Evolutionary conservation across 1,140 invertebrate genomes (phyloP).

Genomic region (Saccostrea echinata): DNA sequence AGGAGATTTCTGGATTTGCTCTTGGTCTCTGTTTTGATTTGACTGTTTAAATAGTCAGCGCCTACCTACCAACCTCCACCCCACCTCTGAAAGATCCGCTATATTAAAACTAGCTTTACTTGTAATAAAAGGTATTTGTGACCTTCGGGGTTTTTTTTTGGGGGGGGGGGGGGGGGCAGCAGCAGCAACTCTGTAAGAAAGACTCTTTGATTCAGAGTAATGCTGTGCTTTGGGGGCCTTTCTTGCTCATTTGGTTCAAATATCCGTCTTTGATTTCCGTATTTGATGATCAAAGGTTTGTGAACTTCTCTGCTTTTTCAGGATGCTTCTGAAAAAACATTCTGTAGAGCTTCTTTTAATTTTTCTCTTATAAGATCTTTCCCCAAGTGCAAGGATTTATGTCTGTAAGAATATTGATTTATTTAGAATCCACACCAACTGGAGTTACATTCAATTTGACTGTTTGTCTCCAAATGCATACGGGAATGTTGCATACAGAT

Average conservation of each 20-base stretch:
- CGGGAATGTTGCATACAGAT: neutral
- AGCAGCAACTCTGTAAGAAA: neutral
- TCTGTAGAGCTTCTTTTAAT: neutral
- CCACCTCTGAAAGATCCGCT: too few relatives aligned
- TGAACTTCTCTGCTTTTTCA: neutral
- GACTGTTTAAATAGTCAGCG: too few relatives aligned
- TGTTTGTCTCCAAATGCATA: neutral
- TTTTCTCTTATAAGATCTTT: neutral
- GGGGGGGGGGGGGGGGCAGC: neutral
- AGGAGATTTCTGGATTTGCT: too few relatives aligned
- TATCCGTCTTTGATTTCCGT: neutral
- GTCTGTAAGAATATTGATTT: neutral
- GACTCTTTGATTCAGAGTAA: neutral
- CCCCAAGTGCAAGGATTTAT: neutral
- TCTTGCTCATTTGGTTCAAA: neutral
- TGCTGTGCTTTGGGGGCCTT: neutral
- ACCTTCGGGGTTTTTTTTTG: slow-evolving; percentile 21
- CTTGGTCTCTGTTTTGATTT: too few relatives aligned
- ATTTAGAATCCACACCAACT: neutral
- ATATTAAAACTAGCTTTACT: neutral
- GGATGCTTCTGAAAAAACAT: neutral
- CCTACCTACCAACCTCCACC: too few relatives aligned
- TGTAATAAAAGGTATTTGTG: slow-evolving; percentile 49
- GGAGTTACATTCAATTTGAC: neutral
- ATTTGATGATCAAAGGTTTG: neutral